These are phyloP conservation scores for Takifugu bimaculatus DNA, from an alignment of 2,113 vertebrate species.

Conservation along the genomic window DNA sequence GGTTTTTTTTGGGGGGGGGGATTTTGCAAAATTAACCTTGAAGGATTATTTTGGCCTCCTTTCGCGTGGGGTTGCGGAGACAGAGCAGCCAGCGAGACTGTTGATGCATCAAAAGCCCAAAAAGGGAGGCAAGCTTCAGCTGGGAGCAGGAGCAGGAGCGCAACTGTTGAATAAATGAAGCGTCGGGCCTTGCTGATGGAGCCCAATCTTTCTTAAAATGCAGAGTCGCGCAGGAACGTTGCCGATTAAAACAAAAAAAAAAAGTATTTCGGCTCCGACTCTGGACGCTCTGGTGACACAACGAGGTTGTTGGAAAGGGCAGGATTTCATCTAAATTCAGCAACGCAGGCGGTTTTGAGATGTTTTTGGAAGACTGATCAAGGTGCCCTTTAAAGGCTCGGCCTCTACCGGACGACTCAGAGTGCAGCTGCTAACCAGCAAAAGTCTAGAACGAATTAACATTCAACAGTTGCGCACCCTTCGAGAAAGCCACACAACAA, in stretches of 20 bases:
- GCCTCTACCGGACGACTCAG: no score
- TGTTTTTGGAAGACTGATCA: no score
- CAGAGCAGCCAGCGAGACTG: no score
- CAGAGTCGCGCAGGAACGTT: slow-evolving; percentile 38
- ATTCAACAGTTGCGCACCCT: no score
- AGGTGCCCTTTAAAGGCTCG: no score
- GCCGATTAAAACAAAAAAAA: slow-evolving; percentile 14
- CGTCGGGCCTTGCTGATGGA: slow-evolving; percentile 33
- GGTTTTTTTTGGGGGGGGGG: slow-evolving; percentile 4
- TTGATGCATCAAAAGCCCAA: no score
- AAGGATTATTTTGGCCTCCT: no score
- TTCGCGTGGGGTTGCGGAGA: no score
- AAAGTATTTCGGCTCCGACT: slow-evolving; percentile 38
- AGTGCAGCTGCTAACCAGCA: no score
- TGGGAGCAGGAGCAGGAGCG: slow-evolving; percentile 21
- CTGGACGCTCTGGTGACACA: slow-evolving; percentile 13
- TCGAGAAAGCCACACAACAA: no score
- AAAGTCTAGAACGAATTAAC: no score
- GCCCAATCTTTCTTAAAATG: slow-evolving; percentile 37
- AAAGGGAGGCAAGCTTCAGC: slow-evolving; percentile 29
- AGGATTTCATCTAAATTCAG: slow-evolving; percentile 20
- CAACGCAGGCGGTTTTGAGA: no score
- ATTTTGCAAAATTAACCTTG: background rate
- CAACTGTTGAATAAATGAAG: slow-evolving; percentile 48
- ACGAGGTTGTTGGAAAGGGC: slow-evolving; percentile 2